These are phyloP conservation scores for Leucophenga montana DNA, from an alignment of 2,888 invertebrate genomes.

Conservation along the genomic window DNA sequence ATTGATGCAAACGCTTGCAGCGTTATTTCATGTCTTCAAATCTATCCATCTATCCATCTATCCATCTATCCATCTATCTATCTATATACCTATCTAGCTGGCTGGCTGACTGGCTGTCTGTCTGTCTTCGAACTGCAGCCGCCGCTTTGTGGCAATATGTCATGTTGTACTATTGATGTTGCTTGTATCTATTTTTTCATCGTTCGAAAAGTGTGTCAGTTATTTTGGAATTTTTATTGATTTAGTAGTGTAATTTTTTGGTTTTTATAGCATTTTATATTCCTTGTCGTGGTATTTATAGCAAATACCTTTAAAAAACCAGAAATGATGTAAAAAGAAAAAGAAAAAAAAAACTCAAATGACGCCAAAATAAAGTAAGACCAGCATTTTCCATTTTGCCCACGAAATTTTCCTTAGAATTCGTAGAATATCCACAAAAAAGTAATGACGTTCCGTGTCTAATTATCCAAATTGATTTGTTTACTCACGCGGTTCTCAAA, in stretches of 20 bases:
- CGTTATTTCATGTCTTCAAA: neutral
- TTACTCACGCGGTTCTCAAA: too few species aligned
- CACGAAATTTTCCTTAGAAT: too few species aligned
- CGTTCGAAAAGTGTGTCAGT: slow-evolving; percentile 56
- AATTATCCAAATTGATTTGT: too few species aligned
- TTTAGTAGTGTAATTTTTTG: slow-evolving; percentile 54
- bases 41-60: slow-evolving; percentile 6
- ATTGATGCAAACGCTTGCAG: slow-evolving; percentile 20
- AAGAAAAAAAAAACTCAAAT: too few species aligned
- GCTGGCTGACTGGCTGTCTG: neutral
- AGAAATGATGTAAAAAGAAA: too few species aligned
- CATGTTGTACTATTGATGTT: slow-evolving; percentile 18
- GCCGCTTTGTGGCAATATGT: slow-evolving; percentile 47
- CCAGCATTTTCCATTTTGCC: too few species aligned
- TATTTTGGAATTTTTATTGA: slow-evolving; percentile 55
- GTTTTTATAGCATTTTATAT: slow-evolving; percentile 49
- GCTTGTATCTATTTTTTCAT: slow-evolving; percentile 26
- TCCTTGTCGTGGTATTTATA: neutral
- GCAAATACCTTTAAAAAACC: too few species aligned
- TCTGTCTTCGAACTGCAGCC: neutral
- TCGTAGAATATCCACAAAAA: too few species aligned
- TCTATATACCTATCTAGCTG: neutral
- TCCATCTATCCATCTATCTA: slow-evolving; percentile 16
- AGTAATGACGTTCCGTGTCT: too few species aligned
- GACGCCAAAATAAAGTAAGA: too few species aligned